These are phyloP conservation scores for Slavum lentiscoides DNA, from an alignment of 2,888 invertebrate species.

Conservation along the genomic window DNA sequence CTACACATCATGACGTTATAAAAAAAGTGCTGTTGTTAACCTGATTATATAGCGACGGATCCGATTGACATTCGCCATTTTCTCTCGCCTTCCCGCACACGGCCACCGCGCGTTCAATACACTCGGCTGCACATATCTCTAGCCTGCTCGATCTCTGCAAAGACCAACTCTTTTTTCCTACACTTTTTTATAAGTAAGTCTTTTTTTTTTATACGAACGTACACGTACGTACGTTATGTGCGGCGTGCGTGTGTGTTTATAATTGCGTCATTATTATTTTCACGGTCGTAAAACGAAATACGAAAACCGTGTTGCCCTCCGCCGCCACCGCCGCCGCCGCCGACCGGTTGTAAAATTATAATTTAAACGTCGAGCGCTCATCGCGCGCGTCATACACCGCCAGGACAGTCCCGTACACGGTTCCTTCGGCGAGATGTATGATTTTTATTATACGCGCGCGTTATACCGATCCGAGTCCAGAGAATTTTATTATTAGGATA, in stretches of 20 bases:
- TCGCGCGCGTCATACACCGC: not conserved
- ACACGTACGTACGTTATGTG: no score
- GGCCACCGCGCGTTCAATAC: no score
- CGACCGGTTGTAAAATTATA: conserved; percentile 43
- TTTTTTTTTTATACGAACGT: no score
- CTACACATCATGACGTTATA: no score
- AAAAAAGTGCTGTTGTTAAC: no score
- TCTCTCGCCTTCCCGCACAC: no score
- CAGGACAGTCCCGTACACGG: not conserved
- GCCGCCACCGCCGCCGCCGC: not conserved
- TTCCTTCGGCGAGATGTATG: conserved; percentile 7
- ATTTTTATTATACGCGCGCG: conserved; percentile 11
- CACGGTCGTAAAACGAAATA: conserved; percentile 11
- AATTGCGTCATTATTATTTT: conserved; percentile 20
- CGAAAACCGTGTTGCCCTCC: conserved; percentile 42
- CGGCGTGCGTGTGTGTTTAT: not conserved
- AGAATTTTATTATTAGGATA: conserved; percentile 21
- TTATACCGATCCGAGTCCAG: conserved; percentile 3
- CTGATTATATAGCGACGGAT: no score
- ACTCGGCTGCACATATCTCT: no score
- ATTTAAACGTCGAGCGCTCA: conserved; percentile 2
- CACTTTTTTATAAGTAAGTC: no score
- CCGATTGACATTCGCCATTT: no score
- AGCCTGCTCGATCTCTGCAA: no score
- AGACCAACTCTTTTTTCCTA: no score